Evolutionary conservation across 2,113 vertebrate genomes (phyloP).

Genomic region (Cavia porcellus): DNA sequence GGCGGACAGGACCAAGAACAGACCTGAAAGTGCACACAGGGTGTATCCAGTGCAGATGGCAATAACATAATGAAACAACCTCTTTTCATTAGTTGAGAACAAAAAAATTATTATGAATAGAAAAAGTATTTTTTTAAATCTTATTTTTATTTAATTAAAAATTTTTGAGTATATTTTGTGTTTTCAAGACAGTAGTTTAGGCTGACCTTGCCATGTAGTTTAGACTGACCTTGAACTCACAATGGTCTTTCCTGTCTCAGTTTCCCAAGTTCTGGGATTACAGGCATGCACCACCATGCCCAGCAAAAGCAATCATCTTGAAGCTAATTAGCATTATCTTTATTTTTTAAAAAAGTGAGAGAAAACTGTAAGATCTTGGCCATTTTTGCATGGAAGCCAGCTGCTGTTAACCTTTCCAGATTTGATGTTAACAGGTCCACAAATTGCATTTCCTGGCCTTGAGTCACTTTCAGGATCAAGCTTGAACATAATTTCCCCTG

Average conservation of each 20-base stretch:
- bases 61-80: background rate
- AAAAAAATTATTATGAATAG: background rate
- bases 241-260: background rate
- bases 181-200: background rate
- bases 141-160: background rate
- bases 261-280: background rate
- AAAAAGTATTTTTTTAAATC: background rate
- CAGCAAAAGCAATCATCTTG: conserved; percentile 14
- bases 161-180: background rate
- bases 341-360: background rate
- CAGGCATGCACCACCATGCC: background rate
- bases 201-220: background rate
- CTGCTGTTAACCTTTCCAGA: background rate
- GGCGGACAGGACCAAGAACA: background rate
- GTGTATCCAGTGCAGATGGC: background rate
- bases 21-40: background rate
- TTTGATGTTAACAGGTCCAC: background rate
- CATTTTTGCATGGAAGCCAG: background rate
- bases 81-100: conserved; percentile 10
- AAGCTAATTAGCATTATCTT: conserved; percentile 3
- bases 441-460: conserved; percentile 17
- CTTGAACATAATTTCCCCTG: background rate
- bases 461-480: background rate
- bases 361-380: background rate
- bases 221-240: background rate